A percentile compares a stretch with the other conserved stretches of the same genome.
phyloP scores from a whole-genome alignment of 2,797 vertebrate genomes.

The Pitangus sulphuratus region DNA sequence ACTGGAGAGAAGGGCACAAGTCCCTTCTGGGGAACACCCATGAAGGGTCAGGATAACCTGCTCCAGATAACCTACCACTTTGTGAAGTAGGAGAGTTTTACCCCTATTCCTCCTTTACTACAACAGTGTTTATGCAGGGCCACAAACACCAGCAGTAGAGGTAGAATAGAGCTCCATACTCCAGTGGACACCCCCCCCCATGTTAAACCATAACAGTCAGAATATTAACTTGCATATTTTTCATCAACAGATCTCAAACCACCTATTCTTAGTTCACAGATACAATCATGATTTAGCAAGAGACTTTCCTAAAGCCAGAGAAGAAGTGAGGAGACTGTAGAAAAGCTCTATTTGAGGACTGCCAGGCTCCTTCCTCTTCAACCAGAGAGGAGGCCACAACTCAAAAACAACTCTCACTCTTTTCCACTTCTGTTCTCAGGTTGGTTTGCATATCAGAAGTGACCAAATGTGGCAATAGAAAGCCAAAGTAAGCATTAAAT shows the following conservation, averaged over 20 bases:
- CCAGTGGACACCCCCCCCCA: neutral
- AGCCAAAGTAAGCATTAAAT: neutral
- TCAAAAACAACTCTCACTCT: neutral
- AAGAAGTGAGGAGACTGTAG: neutral
- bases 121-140: neutral
- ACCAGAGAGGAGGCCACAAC: neutral
- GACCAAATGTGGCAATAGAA: neutral
- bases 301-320: neutral
- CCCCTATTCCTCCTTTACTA: neutral
- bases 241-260: neutral
- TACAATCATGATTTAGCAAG: neutral
- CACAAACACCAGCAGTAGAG: neutral
- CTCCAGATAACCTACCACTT: neutral
- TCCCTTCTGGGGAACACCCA: neutral
- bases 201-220: neutral
- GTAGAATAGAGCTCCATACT: neutral
- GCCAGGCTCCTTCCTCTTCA: neutral
- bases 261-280: neutral
- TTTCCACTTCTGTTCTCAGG: neutral
- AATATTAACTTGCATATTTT: neutral
- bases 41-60: neutral
- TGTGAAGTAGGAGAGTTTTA: neutral
- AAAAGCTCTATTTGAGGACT: neutral
- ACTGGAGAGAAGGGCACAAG: neutral
- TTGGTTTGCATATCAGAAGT: neutral